Evolutionary conservation across 2,888 invertebrate species (phyloP), one percentile per base, ranked within the genome.

Genomic region (Fragum sueziense): DNA sequence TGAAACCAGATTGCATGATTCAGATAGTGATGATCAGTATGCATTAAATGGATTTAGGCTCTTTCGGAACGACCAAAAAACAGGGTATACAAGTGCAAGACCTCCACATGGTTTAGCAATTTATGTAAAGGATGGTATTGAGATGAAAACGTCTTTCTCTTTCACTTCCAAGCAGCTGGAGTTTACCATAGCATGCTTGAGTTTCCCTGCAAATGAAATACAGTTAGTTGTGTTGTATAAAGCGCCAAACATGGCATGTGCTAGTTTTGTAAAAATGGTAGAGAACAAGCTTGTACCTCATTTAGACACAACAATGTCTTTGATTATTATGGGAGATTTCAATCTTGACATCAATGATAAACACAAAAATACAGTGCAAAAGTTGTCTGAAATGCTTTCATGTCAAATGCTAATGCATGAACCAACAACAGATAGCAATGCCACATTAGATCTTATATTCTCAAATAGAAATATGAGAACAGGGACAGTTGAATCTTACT

Each of bases 41-140:
- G 33, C 11, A 11, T 51, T 62, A 51, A 33, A 73, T n/a, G 51
- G 65, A 22, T 73, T 33, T 20, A 4, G 51, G 3, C 31, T 73
- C 51, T 51, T 73, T 22, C 29, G 72, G 41, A 62, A 65, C 47
- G 62, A 73, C 34, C 72, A 73, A 59, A 59, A 4, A 29, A 17
- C 20, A 31, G 6, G 51, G 17, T 62, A 29, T 51, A 33, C n/a
- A 14, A 20, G 31, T 20, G 27, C 14, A 14, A n/a, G 65, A 52
- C 73, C 73, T 33, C 52, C 73, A 52, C 73, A 73, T 73, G 73
- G 67, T 25, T 34, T 67, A 54, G 57, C 41, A 25, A 25, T 68
- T 34, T 67, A 74, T 41, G 22, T 57, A 0, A 54, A 59, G 31
- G 57, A 52, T 14, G 29, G 27, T 29, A 7, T n/a, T 1, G 65